These are phyloP conservation scores for Ceratina calcarata DNA, from an alignment of 1,140 invertebrate genomes.

Conservation along the genomic window DNA sequence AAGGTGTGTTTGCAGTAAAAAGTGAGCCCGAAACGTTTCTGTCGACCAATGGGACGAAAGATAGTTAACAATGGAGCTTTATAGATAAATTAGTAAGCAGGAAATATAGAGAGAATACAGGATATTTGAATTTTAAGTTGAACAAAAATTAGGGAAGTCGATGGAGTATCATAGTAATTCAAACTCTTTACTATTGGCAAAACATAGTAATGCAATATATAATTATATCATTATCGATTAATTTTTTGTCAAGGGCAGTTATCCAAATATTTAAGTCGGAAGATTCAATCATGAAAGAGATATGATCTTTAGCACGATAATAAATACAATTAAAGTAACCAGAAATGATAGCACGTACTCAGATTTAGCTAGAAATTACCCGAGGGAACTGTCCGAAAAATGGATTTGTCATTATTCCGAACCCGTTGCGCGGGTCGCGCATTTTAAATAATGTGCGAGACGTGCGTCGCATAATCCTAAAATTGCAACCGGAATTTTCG, in stretches of 20 bases:
- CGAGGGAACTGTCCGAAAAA: conserved; percentile 55
- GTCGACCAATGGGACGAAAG: no score
- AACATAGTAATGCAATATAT: no score
- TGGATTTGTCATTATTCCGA: conserved; percentile 63
- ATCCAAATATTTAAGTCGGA: neutral
- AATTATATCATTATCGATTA: no score
- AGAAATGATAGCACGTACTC: conserved; percentile 28
- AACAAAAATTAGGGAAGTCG: no score
- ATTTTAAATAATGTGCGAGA: conserved; percentile 67
- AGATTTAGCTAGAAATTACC: conserved; percentile 23
- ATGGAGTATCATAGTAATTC: no score
- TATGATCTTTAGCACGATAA: neutral
- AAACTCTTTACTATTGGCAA: no score
- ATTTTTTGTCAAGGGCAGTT: no score
- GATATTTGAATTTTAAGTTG: no score
- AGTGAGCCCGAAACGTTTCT: neutral
- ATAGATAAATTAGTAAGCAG: no score
- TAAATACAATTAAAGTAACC: conserved; percentile 15
- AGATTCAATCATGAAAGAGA: conserved; percentile 5
- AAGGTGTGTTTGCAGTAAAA: conserved; percentile 2
- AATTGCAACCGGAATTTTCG: conserved; percentile 68
- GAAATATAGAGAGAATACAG: no score
- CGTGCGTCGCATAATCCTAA: conserved; percentile 56
- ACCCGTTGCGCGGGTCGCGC: conserved; percentile 43
- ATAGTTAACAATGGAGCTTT: no score